Conservation (phyloP, 2,888 invertebrate genomes). For the Flexamia atlantica region DNA sequence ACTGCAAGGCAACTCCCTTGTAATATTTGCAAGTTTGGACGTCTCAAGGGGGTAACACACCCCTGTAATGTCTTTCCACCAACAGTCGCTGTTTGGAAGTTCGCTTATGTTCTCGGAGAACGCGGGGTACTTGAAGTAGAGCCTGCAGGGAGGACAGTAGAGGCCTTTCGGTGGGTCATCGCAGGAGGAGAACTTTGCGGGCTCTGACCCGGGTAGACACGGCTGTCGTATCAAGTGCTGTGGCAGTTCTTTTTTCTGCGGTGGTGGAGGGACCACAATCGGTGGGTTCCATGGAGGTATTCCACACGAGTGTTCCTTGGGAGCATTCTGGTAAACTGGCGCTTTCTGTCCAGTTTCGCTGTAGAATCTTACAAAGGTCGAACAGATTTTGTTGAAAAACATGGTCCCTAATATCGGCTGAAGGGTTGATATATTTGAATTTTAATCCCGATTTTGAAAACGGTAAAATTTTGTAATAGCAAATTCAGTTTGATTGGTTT, state of each 20-base stretch:
- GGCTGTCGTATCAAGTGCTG: neutral
- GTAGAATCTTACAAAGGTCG: neutral
- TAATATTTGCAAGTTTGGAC: neutral
- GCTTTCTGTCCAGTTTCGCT: neutral
- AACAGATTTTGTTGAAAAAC: neutral
- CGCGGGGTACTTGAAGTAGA: neutral
- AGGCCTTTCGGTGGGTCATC: neutral
- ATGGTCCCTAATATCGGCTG: neutral
- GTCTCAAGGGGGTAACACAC: neutral
- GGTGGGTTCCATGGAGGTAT: constrained; percentile 6
- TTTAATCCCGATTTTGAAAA: neutral
- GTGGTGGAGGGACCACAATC: neutral
- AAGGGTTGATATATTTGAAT: neutral
- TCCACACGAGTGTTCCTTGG: neutral
- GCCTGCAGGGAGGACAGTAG: constrained; percentile 33
- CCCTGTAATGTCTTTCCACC: constrained; percentile 2
- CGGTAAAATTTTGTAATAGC: neutral
- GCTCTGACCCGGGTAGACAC: neutral
- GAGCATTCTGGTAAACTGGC: neutral
- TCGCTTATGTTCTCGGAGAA: constrained; percentile 22
- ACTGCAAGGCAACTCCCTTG: neutral
- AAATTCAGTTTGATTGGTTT: neutral
- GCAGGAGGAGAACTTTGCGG: neutral
- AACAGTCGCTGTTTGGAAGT: neutral
- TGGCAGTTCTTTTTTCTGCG: neutral